Evolutionary conservation across 2,113 vertebrate genomes (phyloP).

Genomic region (Elephantulus edwardii): DNA sequence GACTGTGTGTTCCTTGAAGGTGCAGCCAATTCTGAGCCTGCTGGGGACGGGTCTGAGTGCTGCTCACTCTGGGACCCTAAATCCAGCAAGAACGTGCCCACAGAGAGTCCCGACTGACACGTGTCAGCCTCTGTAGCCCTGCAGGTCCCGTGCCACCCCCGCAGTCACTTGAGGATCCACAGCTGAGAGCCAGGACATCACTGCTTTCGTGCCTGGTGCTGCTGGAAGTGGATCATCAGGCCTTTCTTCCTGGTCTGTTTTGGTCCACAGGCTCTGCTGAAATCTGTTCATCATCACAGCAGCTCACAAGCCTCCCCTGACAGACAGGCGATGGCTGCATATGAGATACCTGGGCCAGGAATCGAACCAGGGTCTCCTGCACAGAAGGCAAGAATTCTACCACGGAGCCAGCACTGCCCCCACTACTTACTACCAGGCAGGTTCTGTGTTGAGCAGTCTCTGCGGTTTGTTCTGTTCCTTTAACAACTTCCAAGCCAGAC

Average conservation of each 20-base stretch:
- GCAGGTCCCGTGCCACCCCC: not conserved
- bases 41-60: not conserved
- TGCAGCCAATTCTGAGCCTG: not conserved
- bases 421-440: too few relatives aligned
- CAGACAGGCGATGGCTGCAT: not conserved
- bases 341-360: not conserved
- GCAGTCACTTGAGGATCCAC: not conserved
- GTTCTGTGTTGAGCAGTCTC: too few relatives aligned
- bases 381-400: not conserved
- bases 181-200: not conserved
- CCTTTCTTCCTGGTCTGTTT: not conserved
- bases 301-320: not conserved
- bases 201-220: not conserved
- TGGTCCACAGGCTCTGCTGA: not conserved
- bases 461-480: too few relatives aligned
- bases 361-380: not conserved
- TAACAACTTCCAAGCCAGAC: too few relatives aligned
- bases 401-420: too few relatives aligned
- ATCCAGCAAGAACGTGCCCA: not conserved
- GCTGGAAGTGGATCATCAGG: not conserved
- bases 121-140: too few relatives aligned
- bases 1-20: too few relatives aligned
- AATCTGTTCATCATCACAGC: too few relatives aligned
- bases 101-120: too few relatives aligned
- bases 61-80: fast-evolving